Evolutionary conservation across 2,113 vertebrate genomes (phyloP).

Genomic region (Lophochroa leadbeateri): DNA sequence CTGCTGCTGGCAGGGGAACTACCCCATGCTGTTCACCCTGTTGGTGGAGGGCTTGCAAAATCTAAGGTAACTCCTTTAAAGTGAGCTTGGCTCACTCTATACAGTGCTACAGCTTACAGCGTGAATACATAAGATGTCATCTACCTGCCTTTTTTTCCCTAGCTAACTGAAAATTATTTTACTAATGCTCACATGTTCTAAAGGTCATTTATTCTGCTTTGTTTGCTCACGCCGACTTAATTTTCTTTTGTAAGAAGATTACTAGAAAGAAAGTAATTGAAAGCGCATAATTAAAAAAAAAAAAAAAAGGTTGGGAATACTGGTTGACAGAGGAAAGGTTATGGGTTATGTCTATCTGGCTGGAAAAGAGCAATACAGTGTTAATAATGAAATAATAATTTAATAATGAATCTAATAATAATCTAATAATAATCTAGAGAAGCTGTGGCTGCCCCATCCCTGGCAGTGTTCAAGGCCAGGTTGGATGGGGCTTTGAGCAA

Average conservation of each 20-base stretch:
- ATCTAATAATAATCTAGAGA: background rate
- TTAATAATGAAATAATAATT: background rate
- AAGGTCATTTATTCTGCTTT: background rate
- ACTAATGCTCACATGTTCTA: background rate
- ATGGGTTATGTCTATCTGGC: background rate
- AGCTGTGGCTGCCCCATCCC: background rate
- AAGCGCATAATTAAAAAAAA: background rate
- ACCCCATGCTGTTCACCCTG: too few species aligned
- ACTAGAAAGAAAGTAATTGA: background rate
- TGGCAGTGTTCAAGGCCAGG: background rate
- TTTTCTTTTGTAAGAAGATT: background rate
- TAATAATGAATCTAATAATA: background rate
- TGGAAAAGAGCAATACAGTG: background rate
- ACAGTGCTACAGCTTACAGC: background rate
- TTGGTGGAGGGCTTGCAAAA: background rate
- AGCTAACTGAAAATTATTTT: background rate
- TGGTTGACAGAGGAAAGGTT: background rate
- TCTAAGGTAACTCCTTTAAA: background rate
- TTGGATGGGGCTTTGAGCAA: background rate
- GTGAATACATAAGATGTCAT: background rate
- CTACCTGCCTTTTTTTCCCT: background rate
- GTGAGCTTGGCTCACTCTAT: background rate
- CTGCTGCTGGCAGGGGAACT: background rate
- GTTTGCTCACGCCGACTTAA: background rate
- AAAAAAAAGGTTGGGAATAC: background rate